Percentiles rank a stretch among this genome's conserved stretches.
phyloP scores from a whole-genome alignment of 2,113 vertebrate species.

The Cochlearius cochlearius region DNA sequence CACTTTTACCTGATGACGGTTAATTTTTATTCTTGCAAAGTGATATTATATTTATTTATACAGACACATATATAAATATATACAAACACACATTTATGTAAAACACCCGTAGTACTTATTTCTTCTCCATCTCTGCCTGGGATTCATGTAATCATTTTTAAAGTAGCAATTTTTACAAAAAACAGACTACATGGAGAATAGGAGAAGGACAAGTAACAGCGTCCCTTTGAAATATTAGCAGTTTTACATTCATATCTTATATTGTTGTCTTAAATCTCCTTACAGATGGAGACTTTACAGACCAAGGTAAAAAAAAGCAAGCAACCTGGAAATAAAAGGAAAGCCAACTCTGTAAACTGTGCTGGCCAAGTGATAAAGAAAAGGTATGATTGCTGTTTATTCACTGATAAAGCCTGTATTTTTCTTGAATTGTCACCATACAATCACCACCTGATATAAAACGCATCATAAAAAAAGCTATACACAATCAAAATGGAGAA shows the following conservation, averaged over 20 bases:
- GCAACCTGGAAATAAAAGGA: background rate
- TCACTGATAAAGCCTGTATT: background rate
- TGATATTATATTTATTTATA: background rate
- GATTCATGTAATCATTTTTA: background rate
- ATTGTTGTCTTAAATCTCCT: background rate
- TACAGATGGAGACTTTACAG: background rate
- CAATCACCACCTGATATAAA: background rate
- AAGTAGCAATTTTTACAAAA: background rate
- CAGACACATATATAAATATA: background rate
- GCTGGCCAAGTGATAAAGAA: background rate
- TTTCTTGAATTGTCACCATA: background rate
- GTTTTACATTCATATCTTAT: background rate
- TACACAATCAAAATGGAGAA: background rate
- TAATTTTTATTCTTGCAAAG: background rate
- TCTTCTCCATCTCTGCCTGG: background rate
- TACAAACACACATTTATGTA: background rate
- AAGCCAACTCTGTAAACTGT: background rate
- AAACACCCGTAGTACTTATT: background rate
- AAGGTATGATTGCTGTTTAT: conserved; percentile 14
- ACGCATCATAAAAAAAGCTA: background rate
- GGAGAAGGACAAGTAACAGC: background rate
- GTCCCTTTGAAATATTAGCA: background rate
- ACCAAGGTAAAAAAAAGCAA: background rate
- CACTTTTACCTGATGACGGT: background rate
- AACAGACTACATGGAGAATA: background rate